Evolutionary conservation across 2,113 vertebrate species (phyloP), one percentile per base, ranked within the genome.

Genomic region (Bubo bubo): DNA sequence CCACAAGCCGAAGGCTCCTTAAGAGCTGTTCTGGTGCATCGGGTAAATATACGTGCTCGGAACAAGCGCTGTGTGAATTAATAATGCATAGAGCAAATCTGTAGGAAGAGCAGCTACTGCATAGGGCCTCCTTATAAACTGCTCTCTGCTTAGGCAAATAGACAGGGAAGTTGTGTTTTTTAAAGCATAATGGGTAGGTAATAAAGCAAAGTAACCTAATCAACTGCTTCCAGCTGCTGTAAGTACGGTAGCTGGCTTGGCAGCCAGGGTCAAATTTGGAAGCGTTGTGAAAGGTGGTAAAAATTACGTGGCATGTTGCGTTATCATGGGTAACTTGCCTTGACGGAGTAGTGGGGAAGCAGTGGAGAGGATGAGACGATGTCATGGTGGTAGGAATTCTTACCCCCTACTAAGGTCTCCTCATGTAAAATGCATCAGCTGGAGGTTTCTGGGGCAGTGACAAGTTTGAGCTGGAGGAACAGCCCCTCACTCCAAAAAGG

Each of bases 41-140:
- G 88, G 88, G 94, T 96, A 93, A 96, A 93, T 88, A 90, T 41
- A 79, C 10, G 62, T 66, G 84, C 93, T 95, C 39, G 8, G 79
- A 96, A 86, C 76, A 79, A 96, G 94, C 14, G 4, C 58, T 12
- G 77, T 9, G 66, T 22, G 81, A 53, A 94, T 96, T 96, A 97
- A 94, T 95, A 97, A 97, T 86, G 92, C 72, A 93, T 94, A 47
- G 92, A 93, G 95, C 28, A 76, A 87, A 90, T 73, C 94, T 12
- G 90, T 50, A 70, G 92, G 88, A 94, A 81, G 70, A 86, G 79
- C 89, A 55, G 88, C 28, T 6, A 35, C 79, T 68, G 84, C 24
- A 8, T 19, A 53, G 58, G 81, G 77, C 76, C 41, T 5, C 5
- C 82, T 82, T 37, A 9, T 16, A 10, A 59, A 23, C 73, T 64